phyloP scores from a whole-genome alignment of 2,113 vertebrate species.

The Spea bombifrons region DNA sequence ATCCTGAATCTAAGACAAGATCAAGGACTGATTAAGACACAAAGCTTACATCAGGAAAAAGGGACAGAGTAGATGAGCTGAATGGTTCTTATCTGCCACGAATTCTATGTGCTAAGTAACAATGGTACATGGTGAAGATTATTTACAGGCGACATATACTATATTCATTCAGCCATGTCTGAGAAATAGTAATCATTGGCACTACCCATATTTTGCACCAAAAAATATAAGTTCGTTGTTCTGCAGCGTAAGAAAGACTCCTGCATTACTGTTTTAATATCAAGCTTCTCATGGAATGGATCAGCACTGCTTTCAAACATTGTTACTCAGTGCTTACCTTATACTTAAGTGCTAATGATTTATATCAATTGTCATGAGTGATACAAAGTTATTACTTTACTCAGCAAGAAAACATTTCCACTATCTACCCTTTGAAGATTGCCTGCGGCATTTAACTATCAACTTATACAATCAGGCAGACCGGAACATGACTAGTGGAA shows the following conservation, averaged over 20 bases:
- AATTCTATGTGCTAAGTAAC: too few species aligned
- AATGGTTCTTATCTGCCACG: too few species aligned
- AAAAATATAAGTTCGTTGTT: neutral
- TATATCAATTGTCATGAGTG: constrained; percentile 56
- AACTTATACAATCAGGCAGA: constrained; percentile 53
- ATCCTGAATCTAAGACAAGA: too few species aligned
- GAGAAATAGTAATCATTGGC: too few species aligned
- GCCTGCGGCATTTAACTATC: constrained; percentile 57
- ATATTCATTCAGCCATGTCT: too few species aligned
- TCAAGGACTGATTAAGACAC: too few species aligned
- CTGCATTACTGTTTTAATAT: constrained; percentile 10
- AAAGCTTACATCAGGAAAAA: too few species aligned
- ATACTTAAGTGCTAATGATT: constrained; percentile 52
- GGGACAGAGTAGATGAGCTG: too few species aligned
- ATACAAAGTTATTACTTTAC: constrained; percentile 61
- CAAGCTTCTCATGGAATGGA: neutral
- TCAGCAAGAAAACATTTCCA: constrained; percentile 58
- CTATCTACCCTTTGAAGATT: constrained; percentile 57
- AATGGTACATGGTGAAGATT: too few species aligned
- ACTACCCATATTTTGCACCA: too few species aligned
- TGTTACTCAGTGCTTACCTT: constrained; percentile 8
- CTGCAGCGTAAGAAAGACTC: neutral
- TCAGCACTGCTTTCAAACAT: constrained; percentile 15
- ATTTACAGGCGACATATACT: too few species aligned
- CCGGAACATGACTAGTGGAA: constrained; percentile 60